Conservation (phyloP, 2,888 invertebrate species). For the Leptopterna dolabrata region DNA sequence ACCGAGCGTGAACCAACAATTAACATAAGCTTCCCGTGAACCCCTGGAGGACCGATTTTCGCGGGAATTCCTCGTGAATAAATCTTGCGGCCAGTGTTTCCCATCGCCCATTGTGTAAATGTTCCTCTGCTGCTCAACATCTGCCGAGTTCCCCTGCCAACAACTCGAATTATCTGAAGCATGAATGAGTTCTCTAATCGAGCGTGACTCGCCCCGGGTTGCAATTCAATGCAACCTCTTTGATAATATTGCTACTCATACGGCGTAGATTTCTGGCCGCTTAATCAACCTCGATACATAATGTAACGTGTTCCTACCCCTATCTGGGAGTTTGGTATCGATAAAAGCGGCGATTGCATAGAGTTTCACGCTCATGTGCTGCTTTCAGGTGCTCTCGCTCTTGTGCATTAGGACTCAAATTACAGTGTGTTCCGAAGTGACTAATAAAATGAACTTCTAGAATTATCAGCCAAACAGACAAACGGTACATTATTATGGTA, state of each 20-base stretch:
- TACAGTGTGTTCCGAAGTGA: too few relatives aligned
- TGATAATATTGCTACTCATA: conserved; percentile 45
- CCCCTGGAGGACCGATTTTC: neutral
- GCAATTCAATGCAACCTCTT: conserved; percentile 42
- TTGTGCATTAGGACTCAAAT: too few relatives aligned
- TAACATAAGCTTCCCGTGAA: neutral
- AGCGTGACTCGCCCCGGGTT: conserved; percentile 13
- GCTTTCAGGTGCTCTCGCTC: too few relatives aligned
- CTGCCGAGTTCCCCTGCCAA: conserved; percentile 36
- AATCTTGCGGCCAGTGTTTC: conserved; percentile 17
- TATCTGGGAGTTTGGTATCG: neutral
- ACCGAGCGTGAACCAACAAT: neutral
- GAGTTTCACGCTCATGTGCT: neutral
- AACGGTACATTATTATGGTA: too few relatives aligned
- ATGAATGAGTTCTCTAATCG: conserved; percentile 48
- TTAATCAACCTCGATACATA: conserved; percentile 24
- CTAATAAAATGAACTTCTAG: too few relatives aligned
- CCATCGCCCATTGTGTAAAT: conserved; percentile 25
- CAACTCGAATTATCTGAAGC: conserved; percentile 33
- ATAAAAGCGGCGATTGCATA: neutral
- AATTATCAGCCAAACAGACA: too few relatives aligned
- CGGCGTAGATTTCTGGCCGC: conserved; percentile 30
- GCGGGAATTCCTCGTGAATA: conserved; percentile 21
- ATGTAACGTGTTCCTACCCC: neutral
- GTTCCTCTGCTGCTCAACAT: neutral